Base-by-base conservation (phyloP, 2,797 vertebrate genomes). In the Tamandua tetradactyla region DNA sequence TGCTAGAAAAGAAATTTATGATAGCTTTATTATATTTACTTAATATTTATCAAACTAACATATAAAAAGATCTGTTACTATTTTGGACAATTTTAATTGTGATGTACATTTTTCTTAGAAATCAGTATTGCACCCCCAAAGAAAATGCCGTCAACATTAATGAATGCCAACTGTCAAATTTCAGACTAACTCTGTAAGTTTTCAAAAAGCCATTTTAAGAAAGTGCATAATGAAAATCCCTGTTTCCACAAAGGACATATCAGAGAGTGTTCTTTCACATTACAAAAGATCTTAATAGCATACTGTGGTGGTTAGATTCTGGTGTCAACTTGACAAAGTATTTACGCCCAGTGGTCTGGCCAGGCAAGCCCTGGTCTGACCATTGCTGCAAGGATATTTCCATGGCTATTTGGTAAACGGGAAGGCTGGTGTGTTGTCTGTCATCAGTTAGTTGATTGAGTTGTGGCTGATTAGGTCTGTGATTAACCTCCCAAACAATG, bases 101-200 rank as follows among this genome's bases (percentile, higher is more conserved):
- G 68, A 82, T 49, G 72, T 40, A 22, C 57, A 49, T 88, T 88
- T 87, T 93, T 94, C 86, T 96, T 85, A 86, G 42, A 72, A 59
- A 68, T 35, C 66, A 20, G 4, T 9, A 64, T 6, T 47, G 14
- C 52, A 68, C 22, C 59, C n/a, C 52, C 44, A 62, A 79, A 82
- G 37, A 86, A n/a, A 82, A 25, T 47, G 1, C 47, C 9, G 0
- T 80, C 18, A 69, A 55, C 13, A 57, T 23, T 78, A 76, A 35
- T 82, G 27, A 40, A 79, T 75, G 25, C 35, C 52, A 82, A 55
- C 61, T 69, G 44, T 57, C 85, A 89, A 18, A 64, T 64, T 64
- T 89, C 69, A 49, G 30, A 57, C 66, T 59, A 42, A 7, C 59
- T 47, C 52, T 57, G 55, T 88, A 91, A 61, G 32, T 13, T 61